Percentiles rank a stretch among this genome's conserved stretches.
Evolutionary conservation across 2,888 invertebrate species (phyloP).

Genomic region (Troilus luridus): DNA sequence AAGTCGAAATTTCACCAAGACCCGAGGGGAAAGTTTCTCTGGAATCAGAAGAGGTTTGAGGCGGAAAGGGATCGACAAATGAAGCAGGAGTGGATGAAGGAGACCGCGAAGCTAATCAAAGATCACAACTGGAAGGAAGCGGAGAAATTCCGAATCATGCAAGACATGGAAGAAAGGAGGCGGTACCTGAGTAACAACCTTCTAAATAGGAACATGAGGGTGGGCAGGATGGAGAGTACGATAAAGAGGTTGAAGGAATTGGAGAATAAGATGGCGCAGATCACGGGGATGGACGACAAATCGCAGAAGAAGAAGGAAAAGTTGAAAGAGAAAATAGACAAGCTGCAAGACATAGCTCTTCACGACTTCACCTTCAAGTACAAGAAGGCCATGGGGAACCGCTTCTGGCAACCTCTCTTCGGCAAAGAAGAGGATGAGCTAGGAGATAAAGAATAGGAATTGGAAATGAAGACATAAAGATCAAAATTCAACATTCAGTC

Average conservation of each 20-base stretch:
- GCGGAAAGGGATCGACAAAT: not conserved
- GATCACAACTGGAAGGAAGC: not conserved
- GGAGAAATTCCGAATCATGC: not conserved
- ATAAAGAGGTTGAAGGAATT: not conserved
- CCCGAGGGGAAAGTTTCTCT: not conserved
- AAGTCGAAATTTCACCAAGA: not conserved
- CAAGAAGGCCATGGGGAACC: not conserved
- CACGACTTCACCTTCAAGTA: not conserved
- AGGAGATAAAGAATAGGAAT: not conserved
- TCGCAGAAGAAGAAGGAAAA: not conserved
- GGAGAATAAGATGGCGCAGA: not conserved
- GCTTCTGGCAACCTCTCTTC: slow-evolving; percentile 16
- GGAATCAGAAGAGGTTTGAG: not conserved
- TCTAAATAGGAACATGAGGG: not conserved
- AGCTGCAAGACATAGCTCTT: not conserved
- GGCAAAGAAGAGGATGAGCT: not conserved
- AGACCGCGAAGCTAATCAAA: not conserved
- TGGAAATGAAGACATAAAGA: not conserved
- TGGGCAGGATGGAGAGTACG: not conserved
- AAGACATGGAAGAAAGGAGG: not conserved
- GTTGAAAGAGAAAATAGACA: slow-evolving; percentile 7
- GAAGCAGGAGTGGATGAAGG: not conserved
- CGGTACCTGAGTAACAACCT: not conserved
- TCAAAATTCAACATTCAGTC: not conserved
- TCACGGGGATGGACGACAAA: not conserved